Percentiles rank a stretch among this genome's conserved stretches.
Evolutionary conservation across 2,113 vertebrate species (phyloP).

Genomic region (Platanista minor): DNA sequence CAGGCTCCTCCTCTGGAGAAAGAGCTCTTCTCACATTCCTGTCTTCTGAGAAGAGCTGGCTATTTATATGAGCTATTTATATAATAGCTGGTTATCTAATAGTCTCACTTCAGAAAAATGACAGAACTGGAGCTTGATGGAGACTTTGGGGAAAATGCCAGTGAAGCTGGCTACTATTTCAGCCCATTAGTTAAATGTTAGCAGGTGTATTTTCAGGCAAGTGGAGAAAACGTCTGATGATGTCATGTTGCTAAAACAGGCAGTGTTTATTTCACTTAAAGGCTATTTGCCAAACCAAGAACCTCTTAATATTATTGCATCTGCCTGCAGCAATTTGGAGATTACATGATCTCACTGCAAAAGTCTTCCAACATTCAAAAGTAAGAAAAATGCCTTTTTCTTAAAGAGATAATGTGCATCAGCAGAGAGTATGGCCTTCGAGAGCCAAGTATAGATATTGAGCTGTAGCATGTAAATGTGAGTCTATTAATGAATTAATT

Average conservation of each 20-base stretch:
- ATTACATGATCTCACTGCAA: neutral
- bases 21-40: neutral
- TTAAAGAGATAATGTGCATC: accelerated
- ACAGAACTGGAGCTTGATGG: neutral
- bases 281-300: neutral
- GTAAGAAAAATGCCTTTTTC: neutral
- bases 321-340: neutral
- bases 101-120: neutral
- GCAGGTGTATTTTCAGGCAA: neutral
- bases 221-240: neutral
- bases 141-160: neutral
- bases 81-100: neutral
- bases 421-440: no score
- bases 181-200: neutral
- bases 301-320: neutral
- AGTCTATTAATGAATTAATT: no score
- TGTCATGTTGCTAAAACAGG: neutral
- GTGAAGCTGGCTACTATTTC: neutral
- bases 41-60: neutral
- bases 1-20: neutral
- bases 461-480: accelerated
- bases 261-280: neutral
- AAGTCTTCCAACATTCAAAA: neutral
- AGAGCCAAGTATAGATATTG: neutral
- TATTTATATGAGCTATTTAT: neutral